A percentile compares a stretch with the other conserved stretches of the same genome.
These are phyloP conservation scores for Prionace glauca DNA, from an alignment of 2,797 vertebrate species.

Conservation along the genomic window DNA sequence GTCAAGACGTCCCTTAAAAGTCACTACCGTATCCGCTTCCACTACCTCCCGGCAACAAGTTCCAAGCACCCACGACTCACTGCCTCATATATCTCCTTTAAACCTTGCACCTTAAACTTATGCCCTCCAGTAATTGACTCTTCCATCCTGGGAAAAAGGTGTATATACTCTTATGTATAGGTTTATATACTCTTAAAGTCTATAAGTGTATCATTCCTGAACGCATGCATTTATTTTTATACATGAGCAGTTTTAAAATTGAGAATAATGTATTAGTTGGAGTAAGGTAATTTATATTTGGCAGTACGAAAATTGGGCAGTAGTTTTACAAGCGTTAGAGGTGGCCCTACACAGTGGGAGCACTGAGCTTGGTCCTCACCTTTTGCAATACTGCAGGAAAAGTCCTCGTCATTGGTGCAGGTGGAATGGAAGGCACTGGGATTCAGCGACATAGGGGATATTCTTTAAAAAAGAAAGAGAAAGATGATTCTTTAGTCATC, in stretches of 20 bases:
- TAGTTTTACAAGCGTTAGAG: neutral
- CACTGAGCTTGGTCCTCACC: neutral
- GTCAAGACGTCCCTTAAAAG: too few species aligned
- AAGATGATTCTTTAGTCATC: neutral
- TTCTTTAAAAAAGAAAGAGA: neutral
- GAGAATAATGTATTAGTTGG: neutral
- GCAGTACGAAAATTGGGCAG: neutral
- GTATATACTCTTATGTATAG: too few species aligned
- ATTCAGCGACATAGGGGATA: neutral
- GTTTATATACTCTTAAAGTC: too few species aligned
- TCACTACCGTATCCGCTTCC: too few species aligned
- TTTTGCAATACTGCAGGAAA: neutral
- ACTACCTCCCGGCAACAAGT: too few species aligned
- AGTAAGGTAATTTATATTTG: neutral
- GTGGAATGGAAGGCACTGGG: neutral
- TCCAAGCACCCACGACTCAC: too few species aligned
- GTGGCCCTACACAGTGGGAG: neutral
- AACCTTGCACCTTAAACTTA: too few species aligned
- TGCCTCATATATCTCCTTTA: too few species aligned
- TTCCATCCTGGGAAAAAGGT: too few species aligned
- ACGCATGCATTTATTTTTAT: neutral
- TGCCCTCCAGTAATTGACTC: too few species aligned
- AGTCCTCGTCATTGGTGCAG: neutral
- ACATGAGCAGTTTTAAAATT: neutral
- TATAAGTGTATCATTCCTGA: neutral